Base-by-base conservation (phyloP, 2,888 invertebrate species). In the Encarsia formosa region DNA sequence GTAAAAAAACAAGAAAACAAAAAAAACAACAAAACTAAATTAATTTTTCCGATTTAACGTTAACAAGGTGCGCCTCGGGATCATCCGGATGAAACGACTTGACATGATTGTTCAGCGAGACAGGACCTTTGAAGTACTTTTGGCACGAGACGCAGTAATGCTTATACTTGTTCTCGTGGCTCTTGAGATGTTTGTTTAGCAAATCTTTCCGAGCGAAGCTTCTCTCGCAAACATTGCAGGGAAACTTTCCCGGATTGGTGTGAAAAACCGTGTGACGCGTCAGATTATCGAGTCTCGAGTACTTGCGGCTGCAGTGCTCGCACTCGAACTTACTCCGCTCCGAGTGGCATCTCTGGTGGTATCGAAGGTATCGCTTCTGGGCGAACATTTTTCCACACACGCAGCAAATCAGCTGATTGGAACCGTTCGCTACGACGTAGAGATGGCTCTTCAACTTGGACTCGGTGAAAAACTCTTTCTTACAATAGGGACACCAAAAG, bases 141-240 rank as follows among this genome's bases (percentile, higher is more conserved):
- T 63, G 59, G 46, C 72, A 72, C 16, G 55, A 45, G 13, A 59
- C 57, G 54, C 72, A 72, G 50, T 64, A 61, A 55, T 62, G 66
- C 16, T 66, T 65, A 48, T 62, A 61, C 55, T 68, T 66, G 47
- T 66, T 69, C 34, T 70, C 69, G 57, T 73, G 72, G 22, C 65
- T 65, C 54, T 69, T 70, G 5, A 65, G 55, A 35, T 73, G 73
- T 59, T 71, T 72, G 45, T 71, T 70, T 43, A 72, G 54, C 31
- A 71, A 54, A 49, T 73, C 73, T 45, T 70, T 71, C 4, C 73
- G 63, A 5, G 69, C 64, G 26, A 72, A 72, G 2, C 68, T 69
- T 18, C 67, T 63, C 37, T 69, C 66, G 61, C 72, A 73, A 18
- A 57, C 63, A 24, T 61, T 61, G 51, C 72, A 73, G 0, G 67